A percentile compares a stretch with the other conserved stretches of the same genome.
Conservation (phyloP, 2,113 vertebrate genomes). For the Gymnobelideus leadbeateri region DNA sequence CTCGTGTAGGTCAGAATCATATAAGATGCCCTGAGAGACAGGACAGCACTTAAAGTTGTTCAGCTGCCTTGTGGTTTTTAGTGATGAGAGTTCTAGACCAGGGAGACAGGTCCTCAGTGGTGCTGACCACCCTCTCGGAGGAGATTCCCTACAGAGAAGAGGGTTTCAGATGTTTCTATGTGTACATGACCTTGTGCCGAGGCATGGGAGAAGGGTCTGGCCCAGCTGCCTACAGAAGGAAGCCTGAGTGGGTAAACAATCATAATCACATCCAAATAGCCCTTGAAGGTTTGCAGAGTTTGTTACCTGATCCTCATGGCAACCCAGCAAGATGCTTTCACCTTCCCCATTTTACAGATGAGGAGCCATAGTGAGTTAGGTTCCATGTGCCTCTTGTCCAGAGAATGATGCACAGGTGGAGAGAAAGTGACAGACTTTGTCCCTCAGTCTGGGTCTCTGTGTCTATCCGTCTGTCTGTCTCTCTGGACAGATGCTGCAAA, state of each 20-base stretch:
- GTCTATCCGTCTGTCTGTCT: background rate
- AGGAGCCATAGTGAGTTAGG: background rate
- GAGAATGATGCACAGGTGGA: background rate
- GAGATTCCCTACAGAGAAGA: background rate
- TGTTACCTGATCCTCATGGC: background rate
- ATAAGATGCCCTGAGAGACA: background rate
- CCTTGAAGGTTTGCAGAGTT: background rate
- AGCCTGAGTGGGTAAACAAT: background rate
- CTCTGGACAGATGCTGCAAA: background rate
- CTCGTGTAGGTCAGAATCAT: background rate
- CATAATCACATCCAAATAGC: background rate
- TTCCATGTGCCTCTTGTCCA: background rate
- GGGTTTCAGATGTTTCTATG: background rate
- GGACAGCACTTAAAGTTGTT: background rate
- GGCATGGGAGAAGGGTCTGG: background rate
- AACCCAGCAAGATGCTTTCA: background rate
- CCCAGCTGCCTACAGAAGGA: background rate
- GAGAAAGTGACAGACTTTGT: background rate
- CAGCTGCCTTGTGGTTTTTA: background rate
- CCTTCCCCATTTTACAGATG: background rate
- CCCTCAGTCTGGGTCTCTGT: background rate
- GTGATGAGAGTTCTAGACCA: background rate
- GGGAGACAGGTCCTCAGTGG: background rate
- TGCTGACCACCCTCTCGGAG: background rate
- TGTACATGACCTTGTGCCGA: background rate